Percentiles rank a stretch among this genome's conserved stretches.
Evolutionary conservation across 1,140 invertebrate genomes (phyloP).

Genomic region (Drosophila orena): DNA sequence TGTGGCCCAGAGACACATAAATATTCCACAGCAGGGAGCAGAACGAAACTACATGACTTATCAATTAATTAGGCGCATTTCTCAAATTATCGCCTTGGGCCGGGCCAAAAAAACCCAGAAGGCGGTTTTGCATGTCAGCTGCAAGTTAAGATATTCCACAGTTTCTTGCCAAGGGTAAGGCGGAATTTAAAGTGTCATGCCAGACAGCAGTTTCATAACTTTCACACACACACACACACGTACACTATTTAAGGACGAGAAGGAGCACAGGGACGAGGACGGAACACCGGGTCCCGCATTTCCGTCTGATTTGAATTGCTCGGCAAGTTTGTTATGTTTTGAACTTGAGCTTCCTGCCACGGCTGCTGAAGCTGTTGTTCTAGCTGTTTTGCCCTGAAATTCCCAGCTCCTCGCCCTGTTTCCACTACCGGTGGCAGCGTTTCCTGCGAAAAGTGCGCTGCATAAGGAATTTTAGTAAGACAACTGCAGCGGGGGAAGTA

Average conservation of each 20-base stretch:
- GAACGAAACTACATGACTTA: conserved; percentile 63
- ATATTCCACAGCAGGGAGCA: conserved; percentile 24
- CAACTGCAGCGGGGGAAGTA: conserved; percentile 48
- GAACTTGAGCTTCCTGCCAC: conserved; percentile 79
- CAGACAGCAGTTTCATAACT: conserved; percentile 62
- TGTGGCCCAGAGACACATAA: conserved; percentile 68
- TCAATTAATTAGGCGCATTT: conserved; percentile 78
- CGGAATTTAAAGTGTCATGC: conserved; percentile 57
- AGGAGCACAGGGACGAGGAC: not conserved
- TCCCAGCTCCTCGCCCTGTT: conserved; percentile 33
- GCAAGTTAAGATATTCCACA: conserved; percentile 46
- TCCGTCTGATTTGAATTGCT: conserved; percentile 81
- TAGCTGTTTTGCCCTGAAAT: conserved; percentile 10
- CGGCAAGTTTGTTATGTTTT: conserved; percentile 80
- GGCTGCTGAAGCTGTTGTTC: conserved; percentile 39
- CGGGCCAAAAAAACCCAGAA: conserved; percentile 8
- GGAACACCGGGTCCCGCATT: conserved; percentile 58
- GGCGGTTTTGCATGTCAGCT: conserved; percentile 63
- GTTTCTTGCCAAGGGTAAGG: conserved; percentile 6
- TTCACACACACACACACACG: not conserved
- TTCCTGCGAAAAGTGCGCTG: conserved; percentile 76
- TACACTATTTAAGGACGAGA: not conserved
- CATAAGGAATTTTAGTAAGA: conserved; percentile 82
- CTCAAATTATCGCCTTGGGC: conserved; percentile 72
- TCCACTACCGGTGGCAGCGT: conserved; percentile 52